Evolutionary conservation across 2,888 invertebrate genomes (phyloP), one percentile per base, ranked within the genome.

Genomic region (Dorcus parallelipipedus): DNA sequence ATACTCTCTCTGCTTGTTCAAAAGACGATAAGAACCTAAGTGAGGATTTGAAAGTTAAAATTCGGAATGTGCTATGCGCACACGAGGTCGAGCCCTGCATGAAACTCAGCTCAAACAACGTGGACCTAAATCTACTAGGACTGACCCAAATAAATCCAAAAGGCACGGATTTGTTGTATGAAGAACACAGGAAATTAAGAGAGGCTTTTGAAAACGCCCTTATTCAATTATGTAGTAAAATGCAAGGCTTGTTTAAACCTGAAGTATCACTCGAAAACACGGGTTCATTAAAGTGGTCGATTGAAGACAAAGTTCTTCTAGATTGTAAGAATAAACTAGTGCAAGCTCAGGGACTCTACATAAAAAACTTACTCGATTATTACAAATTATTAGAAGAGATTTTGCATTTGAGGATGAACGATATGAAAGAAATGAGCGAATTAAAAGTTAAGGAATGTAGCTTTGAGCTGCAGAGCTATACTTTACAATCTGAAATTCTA

Each of bases 291-390:
- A 71, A 74, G 42, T 68, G 69, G 17, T 62, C 61, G 38, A 56
- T 54, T 3, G 65, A 70, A 55, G 64, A 74, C 26, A 56, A 69
- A 20, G 65, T 71, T 49, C 50, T 70, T 49, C 14, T 73, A 20
- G 68, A 75, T 40, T 75, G 74, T 70, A 76, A 76, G 61, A 68
- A 73, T 53, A 73, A 78, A 65, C 69, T 80, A 26, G 69, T 73
- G 4, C 69, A 73, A 42, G 64, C 77, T 51, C 75, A 76, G 62
- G 56, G 70, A 40, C 68, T 71, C 41, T 79, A 77, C 63, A 61
- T 77, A 49, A 69, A 69, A 23, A 73, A 76, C 59, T 65, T 80
- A 39, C 10, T 68, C 33, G 70, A 69, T 56, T 69, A 70, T 54
- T 63, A 61, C 5, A 68, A 74, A 45, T 48, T 78, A 45, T 61